Evolutionary conservation across 2,888 invertebrate genomes (phyloP), one percentile per base, ranked within the genome.

Genomic region (Diachrysia chrysitis): DNA sequence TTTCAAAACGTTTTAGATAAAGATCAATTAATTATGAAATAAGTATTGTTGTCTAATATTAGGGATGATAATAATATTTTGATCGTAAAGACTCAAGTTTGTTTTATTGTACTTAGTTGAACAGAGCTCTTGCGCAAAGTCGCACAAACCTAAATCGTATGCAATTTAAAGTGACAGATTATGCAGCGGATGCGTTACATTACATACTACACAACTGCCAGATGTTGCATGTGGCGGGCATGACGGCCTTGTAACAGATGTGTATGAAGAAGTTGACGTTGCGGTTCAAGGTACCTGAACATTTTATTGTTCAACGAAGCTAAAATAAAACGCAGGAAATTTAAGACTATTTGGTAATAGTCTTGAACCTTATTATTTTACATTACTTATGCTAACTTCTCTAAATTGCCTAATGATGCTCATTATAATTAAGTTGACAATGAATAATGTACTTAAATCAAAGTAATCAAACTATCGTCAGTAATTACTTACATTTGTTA

Each of bases 171-270:
- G 67, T 59, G 67, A 66, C 71, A 62, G 5, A 66, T 75, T 73
- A 68, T 71, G 72, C 14, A 73, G 55, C 78, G 80, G 80, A 80
- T 79, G 78, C 74, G 48, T 63, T 77, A 14, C 35, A 65, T 29
- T 68, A 63, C n/a, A 7, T 42, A 42, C n/a, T 7, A 17, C 10
- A 19, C 51, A 42, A 25, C 25, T 37, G 29, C 25, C 69, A 57
- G 66, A 58, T 62, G 67, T 74, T 76, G 69, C 68, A 72, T 79
- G 68, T 61, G 67, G 32, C 66, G 63, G 29, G 46, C 58, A 55
- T 58, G 51, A 42, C 58, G 73, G 73, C 89, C 88, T 88, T 87
- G 87, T 88, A 85, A 84, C 85, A 87, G 81, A 86, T 89, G 82
- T 84, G 76, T 72, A 79, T 71, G 67, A 75, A 83, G 81, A 76